Evolutionary conservation across 2,113 vertebrate species (phyloP), one percentile per base, ranked within the genome.

Genomic region (Ondatra zibethicus): DNA sequence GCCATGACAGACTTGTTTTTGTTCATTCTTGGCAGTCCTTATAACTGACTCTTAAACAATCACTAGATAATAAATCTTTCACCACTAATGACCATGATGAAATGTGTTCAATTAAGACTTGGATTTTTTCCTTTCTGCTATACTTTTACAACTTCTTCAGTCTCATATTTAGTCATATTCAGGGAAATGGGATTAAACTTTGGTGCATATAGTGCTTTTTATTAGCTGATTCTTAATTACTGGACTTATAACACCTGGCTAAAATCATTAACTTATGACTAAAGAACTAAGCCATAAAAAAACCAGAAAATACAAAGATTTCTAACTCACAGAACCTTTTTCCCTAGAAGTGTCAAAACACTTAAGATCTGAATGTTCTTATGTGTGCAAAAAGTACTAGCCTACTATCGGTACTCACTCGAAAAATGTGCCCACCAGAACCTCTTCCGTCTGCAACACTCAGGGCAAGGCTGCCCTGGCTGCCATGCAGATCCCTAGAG

Each of bases 401-500:
- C 97, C 98, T 98, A 97, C 95, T 97, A 88, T 91, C 98, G 97
- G 99, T 99, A 99, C 99, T 99, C 99, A 99, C 99, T 98, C 99
- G 99, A 98, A 99, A 98, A 98, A 99, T 66, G 98, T 99, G 98
- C 98, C 99, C 99, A 99, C 98, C 99, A 98, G 99, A 99, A 99
- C 98, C 98, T 99, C 99, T 99, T 99, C 99, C 98, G 94, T 99
- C 99, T 98, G 99, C 99, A 98, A 98, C 97, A 98, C 99, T 99
- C 98, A 99, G 99, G 98, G 99, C 98, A 99, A 99, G 99, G 99
- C 99, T 99, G 98, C 99, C 99, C 97, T 99, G 99, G 99, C 99
- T 99, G 99, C 99, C 99, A 99, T 99, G 99, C 99, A 99, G 99
- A 97, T 99, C 99, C 98, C 99, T 99, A 99, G 98, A 99, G 99